Percentiles rank a stretch among this genome's conserved stretches.
phyloP scores from a whole-genome alignment of 2,113 vertebrate genomes.

The Cairina moschata region DNA sequence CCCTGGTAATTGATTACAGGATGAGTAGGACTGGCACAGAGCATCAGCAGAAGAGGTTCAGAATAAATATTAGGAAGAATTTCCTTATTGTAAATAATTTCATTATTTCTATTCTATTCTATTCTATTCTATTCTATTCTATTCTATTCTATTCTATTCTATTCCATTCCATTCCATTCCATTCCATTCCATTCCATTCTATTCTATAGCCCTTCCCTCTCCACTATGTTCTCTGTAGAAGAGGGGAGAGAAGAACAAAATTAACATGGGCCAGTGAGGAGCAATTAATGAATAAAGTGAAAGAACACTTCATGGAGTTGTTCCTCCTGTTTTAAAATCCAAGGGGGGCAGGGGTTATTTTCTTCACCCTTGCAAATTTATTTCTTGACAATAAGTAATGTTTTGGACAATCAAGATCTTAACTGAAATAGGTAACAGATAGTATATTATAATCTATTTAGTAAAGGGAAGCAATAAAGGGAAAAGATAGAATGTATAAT shows the following conservation, averaged over 20 bases:
- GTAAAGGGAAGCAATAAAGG: background rate
- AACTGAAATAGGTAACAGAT: background rate
- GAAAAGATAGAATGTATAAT: background rate
- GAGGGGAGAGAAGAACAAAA: background rate
- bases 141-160: too few species aligned
- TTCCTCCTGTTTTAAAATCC: background rate
- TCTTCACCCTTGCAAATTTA: background rate
- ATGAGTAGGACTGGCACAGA: too few species aligned
- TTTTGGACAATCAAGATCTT: background rate
- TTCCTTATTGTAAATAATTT: too few species aligned
- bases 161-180: too few species aligned
- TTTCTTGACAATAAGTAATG: background rate
- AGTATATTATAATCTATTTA: background rate
- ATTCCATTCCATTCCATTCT: too few species aligned
- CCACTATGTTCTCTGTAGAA: background rate
- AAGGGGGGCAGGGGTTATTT: background rate
- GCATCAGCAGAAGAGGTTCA: too few species aligned
- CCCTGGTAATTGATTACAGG: too few species aligned
- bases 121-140: too few species aligned
- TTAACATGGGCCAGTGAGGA: background rate
- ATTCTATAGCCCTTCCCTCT: too few species aligned
- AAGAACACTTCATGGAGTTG: background rate
- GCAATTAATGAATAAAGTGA: background rate
- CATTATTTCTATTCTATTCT: too few species aligned
- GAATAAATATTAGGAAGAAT: too few species aligned